phyloP scores from a whole-genome alignment of 2,113 vertebrate species.

The Elaphurus davidianus region DNA sequence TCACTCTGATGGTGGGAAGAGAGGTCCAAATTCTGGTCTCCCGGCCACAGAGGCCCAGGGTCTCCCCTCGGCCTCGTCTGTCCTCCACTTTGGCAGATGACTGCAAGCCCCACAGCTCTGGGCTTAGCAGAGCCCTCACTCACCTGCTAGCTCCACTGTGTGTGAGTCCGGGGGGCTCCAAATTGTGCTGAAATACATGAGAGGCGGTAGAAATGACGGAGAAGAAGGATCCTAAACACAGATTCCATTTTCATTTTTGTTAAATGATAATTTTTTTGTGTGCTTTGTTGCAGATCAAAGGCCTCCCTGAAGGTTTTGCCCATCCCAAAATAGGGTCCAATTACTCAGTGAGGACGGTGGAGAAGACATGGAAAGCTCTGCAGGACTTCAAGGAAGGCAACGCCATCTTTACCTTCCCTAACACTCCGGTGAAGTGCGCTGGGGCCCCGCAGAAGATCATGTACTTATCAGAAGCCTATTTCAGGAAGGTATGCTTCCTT shows the following conservation, averaged over 20 bases:
- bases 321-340: conserved; percentile 96
- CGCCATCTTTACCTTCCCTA: conserved; percentile 94
- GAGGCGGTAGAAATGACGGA: not conserved
- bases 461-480: conserved; percentile 93
- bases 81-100: not conserved
- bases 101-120: not conserved
- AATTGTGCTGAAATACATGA: not conserved
- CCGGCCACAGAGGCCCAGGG: not conserved
- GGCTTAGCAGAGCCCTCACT: not conserved
- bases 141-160: not conserved
- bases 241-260: not conserved
- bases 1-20: not conserved
- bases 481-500: conserved; percentile 88
- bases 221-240: not conserved
- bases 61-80: not conserved
- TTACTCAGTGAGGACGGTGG: conserved; percentile 92
- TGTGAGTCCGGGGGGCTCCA: not conserved
- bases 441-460: conserved; percentile 99
- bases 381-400: conserved; percentile 95
- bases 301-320: conserved; percentile 93
- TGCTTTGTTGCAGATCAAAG: conserved; percentile 90
- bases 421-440: conserved; percentile 95
- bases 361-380: conserved; percentile 95
- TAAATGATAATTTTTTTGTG: conserved; percentile 12
- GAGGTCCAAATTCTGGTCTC: not conserved